Evolutionary conservation across 2,113 vertebrate species (phyloP).

Genomic region (Saccopteryx leptura): DNA sequence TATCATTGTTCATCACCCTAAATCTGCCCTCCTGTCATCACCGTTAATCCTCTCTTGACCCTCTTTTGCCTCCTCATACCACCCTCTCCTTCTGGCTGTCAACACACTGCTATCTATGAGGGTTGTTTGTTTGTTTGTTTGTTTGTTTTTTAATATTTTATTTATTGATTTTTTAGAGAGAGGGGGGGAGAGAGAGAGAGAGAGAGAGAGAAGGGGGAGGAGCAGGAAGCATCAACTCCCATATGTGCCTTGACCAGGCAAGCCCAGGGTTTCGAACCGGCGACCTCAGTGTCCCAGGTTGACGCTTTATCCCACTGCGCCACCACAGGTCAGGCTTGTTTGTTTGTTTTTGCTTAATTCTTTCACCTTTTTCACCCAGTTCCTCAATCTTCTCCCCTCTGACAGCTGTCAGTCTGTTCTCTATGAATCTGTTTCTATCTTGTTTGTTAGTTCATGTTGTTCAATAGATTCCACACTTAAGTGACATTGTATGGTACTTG

Average conservation of each 20-base stretch:
- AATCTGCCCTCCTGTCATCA: not conserved
- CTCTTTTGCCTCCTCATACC: not conserved
- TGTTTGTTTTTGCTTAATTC: not conserved
- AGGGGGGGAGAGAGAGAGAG: no score
- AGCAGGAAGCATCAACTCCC: no score
- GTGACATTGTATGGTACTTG: not conserved
- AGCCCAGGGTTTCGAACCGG: no score
- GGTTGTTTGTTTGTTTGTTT: not conserved
- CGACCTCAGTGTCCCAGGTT: no score
- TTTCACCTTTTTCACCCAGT: not conserved
- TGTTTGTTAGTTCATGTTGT: not conserved
- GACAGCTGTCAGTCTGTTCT: not conserved
- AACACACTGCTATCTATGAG: not conserved
- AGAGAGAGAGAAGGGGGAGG: no score
- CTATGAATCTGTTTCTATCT: not conserved
- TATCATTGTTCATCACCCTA: not conserved
- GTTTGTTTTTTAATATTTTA: no score
- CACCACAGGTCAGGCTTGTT: no score
- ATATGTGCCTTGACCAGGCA: no score
- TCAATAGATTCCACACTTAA: not conserved
- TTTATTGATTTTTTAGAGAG: no score
- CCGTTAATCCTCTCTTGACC: not conserved
- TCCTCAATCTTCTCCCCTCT: not conserved
- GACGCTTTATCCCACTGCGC: no score
- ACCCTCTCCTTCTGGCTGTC: not conserved